A percentile compares a stretch with the other conserved stretches of the same genome.
Conservation (phyloP, 2,888 invertebrate genomes). For the Cephus pygmeus region DNA sequence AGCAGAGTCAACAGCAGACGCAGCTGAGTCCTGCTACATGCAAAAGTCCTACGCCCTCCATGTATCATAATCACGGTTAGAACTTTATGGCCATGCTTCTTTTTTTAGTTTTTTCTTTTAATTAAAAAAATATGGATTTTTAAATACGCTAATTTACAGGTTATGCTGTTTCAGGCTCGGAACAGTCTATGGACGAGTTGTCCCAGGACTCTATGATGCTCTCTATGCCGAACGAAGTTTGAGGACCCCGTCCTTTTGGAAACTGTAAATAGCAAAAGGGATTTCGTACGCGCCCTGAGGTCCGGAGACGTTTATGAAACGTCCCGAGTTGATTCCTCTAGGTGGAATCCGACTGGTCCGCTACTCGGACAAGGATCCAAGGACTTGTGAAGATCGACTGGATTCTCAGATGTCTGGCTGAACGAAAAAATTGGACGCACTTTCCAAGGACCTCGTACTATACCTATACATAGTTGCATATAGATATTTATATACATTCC, state of each 20-base stretch:
- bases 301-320: neutral
- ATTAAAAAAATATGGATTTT: neutral
- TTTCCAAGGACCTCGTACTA: neutral
- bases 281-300: neutral
- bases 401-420: neutral
- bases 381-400: neutral
- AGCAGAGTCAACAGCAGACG: constrained; percentile 50
- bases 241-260: constrained; percentile 34
- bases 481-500: neutral
- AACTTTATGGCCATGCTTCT: constrained; percentile 5
- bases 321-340: neutral
- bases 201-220: constrained; percentile 89
- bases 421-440: neutral
- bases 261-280: neutral
- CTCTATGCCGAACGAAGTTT: constrained; percentile 86
- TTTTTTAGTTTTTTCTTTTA: neutral
- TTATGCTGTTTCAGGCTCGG: constrained; percentile 71
- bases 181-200: constrained; percentile 81
- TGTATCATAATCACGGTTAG: constrained; percentile 63
- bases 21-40: constrained; percentile 57
- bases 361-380: neutral
- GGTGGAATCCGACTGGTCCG: neutral
- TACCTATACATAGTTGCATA: neutral
- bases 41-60: constrained; percentile 62
- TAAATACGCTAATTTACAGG: neutral